Percentiles rank a stretch among this genome's conserved stretches.
phyloP scores from a whole-genome alignment of 2,888 invertebrate species.

The Carterocephalus palaemon region DNA sequence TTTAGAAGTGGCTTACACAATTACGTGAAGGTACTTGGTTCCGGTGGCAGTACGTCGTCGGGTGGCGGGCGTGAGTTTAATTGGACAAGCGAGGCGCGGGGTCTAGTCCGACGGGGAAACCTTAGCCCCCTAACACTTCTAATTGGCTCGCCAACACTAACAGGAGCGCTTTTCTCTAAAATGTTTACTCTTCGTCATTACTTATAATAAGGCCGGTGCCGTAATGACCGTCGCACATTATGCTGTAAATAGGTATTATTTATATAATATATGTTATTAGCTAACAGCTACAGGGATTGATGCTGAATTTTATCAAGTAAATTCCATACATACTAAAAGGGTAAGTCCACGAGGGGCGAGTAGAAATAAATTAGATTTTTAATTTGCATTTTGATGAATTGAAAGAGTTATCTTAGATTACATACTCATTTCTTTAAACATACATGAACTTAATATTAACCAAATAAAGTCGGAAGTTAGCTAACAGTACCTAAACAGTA shows the following conservation, averaged over 20 bases:
- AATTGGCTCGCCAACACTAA: conserved; percentile 72
- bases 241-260: no score
- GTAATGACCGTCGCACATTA: conserved; percentile 36
- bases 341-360: no score
- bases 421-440: no score
- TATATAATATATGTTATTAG: no score
- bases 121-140: conserved; percentile 61
- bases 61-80: conserved; percentile 58
- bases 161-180: conserved; percentile 58
- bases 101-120: conserved; percentile 39
- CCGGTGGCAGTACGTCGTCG: conserved; percentile 39
- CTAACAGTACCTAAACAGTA: conserved; percentile 12
- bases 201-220: conserved; percentile 50
- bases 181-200: conserved; percentile 58
- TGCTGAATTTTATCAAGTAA: no score
- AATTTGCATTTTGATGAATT: no score
- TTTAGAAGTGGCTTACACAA: conserved; percentile 74
- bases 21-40: conserved; percentile 59
- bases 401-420: no score
- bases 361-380: no score
- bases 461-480: background rate
- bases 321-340: no score
- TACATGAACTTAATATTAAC: no score
- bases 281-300: no score
- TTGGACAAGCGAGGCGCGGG: conserved; percentile 59